Evolutionary conservation across 2,797 vertebrate genomes (phyloP).

Genomic region (Taenioides sp.): DNA sequence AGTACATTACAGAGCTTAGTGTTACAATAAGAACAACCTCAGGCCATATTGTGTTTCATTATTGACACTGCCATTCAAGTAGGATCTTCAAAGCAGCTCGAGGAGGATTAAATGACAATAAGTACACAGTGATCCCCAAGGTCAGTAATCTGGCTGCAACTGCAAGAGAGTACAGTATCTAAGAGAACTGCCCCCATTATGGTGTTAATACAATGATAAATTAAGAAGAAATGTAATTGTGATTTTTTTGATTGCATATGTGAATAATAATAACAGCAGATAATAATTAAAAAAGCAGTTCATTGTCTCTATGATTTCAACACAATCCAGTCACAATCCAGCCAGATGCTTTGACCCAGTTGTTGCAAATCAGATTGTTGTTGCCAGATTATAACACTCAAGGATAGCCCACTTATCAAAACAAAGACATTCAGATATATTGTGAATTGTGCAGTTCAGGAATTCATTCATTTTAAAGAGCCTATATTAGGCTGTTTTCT

Average conservation of each 20-base stretch:
- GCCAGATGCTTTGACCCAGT: not conserved
- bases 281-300: not conserved
- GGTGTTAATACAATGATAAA: not conserved
- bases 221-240: not conserved
- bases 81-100: constrained; percentile 38
- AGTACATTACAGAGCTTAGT: constrained; percentile 15
- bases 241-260: not conserved
- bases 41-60: constrained; percentile 20
- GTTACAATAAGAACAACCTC: constrained; percentile 14
- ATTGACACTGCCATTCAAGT: constrained; percentile 35
- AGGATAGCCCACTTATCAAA: not conserved
- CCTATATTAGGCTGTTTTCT: not conserved
- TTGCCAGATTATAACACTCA: not conserved
- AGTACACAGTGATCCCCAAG: constrained; percentile 25
- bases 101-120: constrained; percentile 53
- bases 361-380: not conserved
- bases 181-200: constrained; percentile 7
- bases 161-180: not conserved
- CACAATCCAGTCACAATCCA: not conserved
- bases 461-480: not conserved
- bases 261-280: no score
- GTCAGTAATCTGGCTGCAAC: constrained; percentile 17
- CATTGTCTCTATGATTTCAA: not conserved
- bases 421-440: not conserved
- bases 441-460: not conserved